A percentile compares a stretch with the other conserved stretches of the same genome.
These are phyloP conservation scores for Chondrilla cf. caribensis DNA, from an alignment of 37 sponge, comb jelly and placozoan species.

Conservation along the genomic window DNA sequence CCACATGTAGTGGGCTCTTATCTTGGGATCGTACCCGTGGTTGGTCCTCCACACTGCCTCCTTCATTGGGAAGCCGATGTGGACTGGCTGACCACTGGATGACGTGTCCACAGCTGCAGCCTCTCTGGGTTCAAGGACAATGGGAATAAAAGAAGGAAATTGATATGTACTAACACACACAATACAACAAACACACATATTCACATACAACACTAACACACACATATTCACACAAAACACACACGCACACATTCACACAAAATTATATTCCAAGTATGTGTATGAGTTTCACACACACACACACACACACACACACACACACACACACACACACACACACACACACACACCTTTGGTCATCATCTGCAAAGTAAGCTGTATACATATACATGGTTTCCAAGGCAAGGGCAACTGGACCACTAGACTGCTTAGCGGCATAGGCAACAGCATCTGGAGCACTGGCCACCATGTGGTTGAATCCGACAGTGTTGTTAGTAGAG, in stretches of 20 bases:
- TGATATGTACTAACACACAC: background rate
- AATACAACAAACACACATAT: too few species aligned
- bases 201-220: too few species aligned
- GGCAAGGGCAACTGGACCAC: conserved; percentile 33
- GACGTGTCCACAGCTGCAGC: conserved; percentile 38
- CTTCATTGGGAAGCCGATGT: conserved; percentile 66
- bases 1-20: conserved; percentile 64
- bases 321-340: background rate
- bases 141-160: background rate
- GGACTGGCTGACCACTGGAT: conserved; percentile 7
- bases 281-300: too few species aligned
- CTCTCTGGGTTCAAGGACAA: conserved; percentile 27
- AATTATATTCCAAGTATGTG: too few species aligned
- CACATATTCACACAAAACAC: too few species aligned
- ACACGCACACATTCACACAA: too few species aligned
- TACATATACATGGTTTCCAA: conserved; percentile 74
- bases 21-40: conserved; percentile 73
- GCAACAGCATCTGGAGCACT: conserved; percentile 30
- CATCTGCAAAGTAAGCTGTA: conserved; percentile 65
- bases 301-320: conserved; percentile 22
- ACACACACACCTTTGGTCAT: conserved; percentile 50
- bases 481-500: conserved; percentile 41
- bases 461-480: conserved; percentile 48
- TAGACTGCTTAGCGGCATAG: background rate
- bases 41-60: conserved; percentile 78